phyloP scores from a whole-genome alignment of 2,888 invertebrate species.

The Dilophus febrilis region DNA sequence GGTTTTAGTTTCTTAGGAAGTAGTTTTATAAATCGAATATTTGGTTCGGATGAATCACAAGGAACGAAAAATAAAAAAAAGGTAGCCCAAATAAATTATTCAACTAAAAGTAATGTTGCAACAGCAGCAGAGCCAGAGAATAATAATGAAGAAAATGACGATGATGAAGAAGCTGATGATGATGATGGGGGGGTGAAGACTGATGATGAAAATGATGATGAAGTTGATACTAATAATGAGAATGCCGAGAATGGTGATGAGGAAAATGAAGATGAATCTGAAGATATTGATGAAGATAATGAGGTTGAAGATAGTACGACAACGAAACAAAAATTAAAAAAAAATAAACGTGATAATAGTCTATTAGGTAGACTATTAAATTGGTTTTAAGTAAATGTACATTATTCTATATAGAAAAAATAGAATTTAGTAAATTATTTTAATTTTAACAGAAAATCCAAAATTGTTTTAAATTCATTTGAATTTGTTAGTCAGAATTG shows the following conservation, averaged over 20 bases:
- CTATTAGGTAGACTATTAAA: too few relatives aligned
- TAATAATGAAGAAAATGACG: slow-evolving; percentile 1
- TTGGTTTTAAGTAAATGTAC: too few relatives aligned
- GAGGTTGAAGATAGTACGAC: not conserved
- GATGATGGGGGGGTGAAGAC: not conserved
- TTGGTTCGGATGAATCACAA: slow-evolving; percentile 32
- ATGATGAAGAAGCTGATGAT: not conserved
- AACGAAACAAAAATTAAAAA: too few relatives aligned
- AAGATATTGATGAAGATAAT: not conserved
- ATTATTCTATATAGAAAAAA: too few relatives aligned
- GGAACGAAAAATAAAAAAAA: slow-evolving; percentile 32
- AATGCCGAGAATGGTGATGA: slow-evolving; percentile 1
- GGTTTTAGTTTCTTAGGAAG: slow-evolving; percentile 46
- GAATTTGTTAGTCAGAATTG: too few relatives aligned
- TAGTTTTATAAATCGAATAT: slow-evolving; percentile 39
- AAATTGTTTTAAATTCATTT: too few relatives aligned
- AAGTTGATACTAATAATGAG: not conserved
- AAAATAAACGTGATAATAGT: too few relatives aligned
- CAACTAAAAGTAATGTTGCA: slow-evolving; percentile 1
- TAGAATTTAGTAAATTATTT: too few relatives aligned
- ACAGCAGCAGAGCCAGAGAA: not conserved
- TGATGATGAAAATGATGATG: slow-evolving; percentile 3
- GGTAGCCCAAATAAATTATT: slow-evolving; percentile 23
- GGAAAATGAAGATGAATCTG: not conserved
- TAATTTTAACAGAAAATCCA: too few relatives aligned